Conservation (phyloP, 2,797 vertebrate species). For the Nasua narica region DNA sequence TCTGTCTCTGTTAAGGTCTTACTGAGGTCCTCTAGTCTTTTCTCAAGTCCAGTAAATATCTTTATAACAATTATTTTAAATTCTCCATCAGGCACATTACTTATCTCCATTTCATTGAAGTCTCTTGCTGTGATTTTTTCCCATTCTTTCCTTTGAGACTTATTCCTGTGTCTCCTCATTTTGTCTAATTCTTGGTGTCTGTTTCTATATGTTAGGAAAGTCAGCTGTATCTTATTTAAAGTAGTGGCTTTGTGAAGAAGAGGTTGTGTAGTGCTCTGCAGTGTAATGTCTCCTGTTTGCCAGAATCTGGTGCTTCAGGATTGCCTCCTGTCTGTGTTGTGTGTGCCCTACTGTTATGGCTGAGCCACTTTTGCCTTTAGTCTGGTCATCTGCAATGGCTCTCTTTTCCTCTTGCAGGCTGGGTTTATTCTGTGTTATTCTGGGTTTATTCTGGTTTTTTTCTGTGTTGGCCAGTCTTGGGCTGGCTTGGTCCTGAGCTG, state of each 20-base stretch:
- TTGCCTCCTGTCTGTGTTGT: neutral
- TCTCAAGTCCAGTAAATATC: neutral
- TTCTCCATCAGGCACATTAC: neutral
- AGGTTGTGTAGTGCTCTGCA: neutral
- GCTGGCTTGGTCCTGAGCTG: neutral
- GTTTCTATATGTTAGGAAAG: neutral
- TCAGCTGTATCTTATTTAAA: neutral
- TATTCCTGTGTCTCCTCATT: neutral
- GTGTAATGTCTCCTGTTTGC: neutral
- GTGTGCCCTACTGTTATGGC: neutral
- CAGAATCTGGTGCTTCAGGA: neutral
- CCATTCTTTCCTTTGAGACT: neutral
- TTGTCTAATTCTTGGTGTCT: neutral
- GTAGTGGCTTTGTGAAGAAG: neutral
- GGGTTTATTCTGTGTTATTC: neutral
- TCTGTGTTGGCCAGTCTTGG: neutral
- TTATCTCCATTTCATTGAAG: neutral
- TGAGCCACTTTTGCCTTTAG: neutral
- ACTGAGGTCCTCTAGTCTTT: neutral
- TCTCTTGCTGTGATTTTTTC: neutral
- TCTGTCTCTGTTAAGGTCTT: neutral
- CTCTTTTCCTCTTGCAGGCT: neutral
- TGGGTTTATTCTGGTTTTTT: neutral
- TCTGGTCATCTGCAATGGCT: neutral
- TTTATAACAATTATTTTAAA: neutral